Percentiles rank a stretch among this genome's conserved stretches.
Conservation (phyloP, 2,113 vertebrate genomes). For the Ochotona princeps region DNA sequence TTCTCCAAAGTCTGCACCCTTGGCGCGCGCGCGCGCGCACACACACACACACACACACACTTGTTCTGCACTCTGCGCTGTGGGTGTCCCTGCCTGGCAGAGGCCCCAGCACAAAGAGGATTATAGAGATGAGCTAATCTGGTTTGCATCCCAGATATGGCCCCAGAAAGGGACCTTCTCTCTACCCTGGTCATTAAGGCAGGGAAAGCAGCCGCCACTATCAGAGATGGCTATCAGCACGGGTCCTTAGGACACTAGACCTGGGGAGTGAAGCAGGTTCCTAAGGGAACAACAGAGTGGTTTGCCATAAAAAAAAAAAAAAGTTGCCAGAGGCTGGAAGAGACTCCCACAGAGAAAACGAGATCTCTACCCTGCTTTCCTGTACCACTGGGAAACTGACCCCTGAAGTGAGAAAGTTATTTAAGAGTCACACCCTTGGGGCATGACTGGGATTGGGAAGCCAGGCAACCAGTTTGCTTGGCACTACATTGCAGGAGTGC, state of each 20-base stretch:
- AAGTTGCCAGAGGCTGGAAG: neutral
- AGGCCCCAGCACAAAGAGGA: conserved; percentile 80
- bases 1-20: conserved; percentile 37
- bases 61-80: neutral
- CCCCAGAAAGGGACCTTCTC: conserved; percentile 74
- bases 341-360: neutral
- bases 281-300: neutral
- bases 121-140: conserved; percentile 82
- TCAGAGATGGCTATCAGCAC: neutral
- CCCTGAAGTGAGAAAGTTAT: neutral
- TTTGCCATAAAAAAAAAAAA: neutral
- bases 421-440: neutral
- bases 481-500: neutral
- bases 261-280: conserved; percentile 1
- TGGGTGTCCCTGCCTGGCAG: conserved; percentile 82
- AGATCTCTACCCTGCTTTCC: neutral
- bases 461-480: no score
- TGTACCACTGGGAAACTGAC: conserved; percentile 46
- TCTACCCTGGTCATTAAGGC: conserved; percentile 55
- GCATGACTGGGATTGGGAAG: neutral
- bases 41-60: neutral
- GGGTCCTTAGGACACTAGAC: neutral
- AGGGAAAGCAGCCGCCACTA: conserved; percentile 20
- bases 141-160: conserved; percentile 79
- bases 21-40: neutral